Evolutionary conservation across 2,888 invertebrate species (phyloP), one percentile per base, ranked within the genome.

Genomic region (Vesta saturnalis): DNA sequence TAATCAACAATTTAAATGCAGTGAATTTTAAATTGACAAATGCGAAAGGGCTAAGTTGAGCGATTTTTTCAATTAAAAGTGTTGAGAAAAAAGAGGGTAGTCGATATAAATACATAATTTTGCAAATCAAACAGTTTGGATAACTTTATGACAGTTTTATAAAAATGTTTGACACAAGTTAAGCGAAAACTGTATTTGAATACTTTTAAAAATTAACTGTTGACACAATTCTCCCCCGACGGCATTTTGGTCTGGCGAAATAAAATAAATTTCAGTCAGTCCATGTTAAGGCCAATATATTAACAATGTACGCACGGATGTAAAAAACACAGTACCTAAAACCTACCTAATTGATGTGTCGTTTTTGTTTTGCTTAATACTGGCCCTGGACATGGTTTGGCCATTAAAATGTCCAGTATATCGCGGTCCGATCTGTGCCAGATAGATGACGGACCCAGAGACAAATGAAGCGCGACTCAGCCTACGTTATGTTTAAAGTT

Each of bases 331-430:
- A 76, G 77, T 79, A 76, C 80, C 79, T 79, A 80, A 85, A 85
- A 85, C 83, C 85, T 85, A 83, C 86, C 88, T 89, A 88, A 89
- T 89, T 88, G 89, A 89, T 88, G 89, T 88, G 88, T 88, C 87
- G 88, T 88, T 88, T 88, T 87, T 84, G 87, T 88, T 89, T 89
- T 88, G 87, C 88, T 88, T 88, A 89, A 88, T 89, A 83, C 83
- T 79, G 79, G 79, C 77, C 81, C 86, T 85, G 86, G 87, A 89
- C 89, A 89, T 86, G 89, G 88, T 89, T 89, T 87, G 87, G 87
- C 89, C 89, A 89, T 89, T 89, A 89, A 89, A 89, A 87, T 86
- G 88, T 88, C 88, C 86, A 84, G 84, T 84, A 84, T 87, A 87
- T 87, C 87, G 87, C 85, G 82, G 85, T 84, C 86, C 86, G 87